Conservation (phyloP, 2,113 vertebrate species). For the Tautogolabrus adspersus region DNA sequence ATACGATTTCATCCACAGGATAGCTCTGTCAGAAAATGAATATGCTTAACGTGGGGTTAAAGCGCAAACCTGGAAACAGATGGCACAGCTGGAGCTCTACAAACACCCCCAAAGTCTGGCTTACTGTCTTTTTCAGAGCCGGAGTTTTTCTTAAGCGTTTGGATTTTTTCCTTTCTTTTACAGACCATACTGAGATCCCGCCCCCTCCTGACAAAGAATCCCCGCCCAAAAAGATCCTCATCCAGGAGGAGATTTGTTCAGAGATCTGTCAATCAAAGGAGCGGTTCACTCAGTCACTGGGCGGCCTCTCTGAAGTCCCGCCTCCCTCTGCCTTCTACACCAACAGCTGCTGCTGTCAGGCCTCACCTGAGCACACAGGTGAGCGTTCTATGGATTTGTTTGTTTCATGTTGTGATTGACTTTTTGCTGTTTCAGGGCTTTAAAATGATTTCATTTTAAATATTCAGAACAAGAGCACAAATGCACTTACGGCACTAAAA, state of each 20-base stretch:
- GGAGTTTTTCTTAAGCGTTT: no score
- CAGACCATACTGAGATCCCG: slow-evolving; percentile 70
- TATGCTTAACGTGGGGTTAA: no score
- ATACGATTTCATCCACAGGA: no score
- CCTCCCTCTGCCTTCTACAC: slow-evolving; percentile 66
- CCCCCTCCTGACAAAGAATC: slow-evolving; percentile 66
- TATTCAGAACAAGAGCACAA: no score
- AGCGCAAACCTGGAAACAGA: no score
- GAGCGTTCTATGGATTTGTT: background rate
- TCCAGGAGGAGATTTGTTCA: slow-evolving; percentile 73
- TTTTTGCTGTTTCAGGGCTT: background rate
- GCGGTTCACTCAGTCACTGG: slow-evolving; percentile 67
- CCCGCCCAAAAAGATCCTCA: slow-evolving; percentile 33
- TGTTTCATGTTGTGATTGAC: background rate
- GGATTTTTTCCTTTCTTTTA: background rate
- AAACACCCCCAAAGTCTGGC: no score
- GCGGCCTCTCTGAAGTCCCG: slow-evolving; percentile 79
- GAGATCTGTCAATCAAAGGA: slow-evolving; percentile 75
- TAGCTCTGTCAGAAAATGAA: no score
- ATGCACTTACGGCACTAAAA: no score
- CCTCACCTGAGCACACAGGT: slow-evolving; percentile 65
- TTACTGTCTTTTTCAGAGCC: no score
- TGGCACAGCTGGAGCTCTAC: no score
- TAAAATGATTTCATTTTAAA: background rate
- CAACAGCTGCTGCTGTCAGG: slow-evolving; percentile 61